Evolutionary conservation across 1,140 invertebrate species (phyloP).

Genomic region (Coelopa frigida): DNA sequence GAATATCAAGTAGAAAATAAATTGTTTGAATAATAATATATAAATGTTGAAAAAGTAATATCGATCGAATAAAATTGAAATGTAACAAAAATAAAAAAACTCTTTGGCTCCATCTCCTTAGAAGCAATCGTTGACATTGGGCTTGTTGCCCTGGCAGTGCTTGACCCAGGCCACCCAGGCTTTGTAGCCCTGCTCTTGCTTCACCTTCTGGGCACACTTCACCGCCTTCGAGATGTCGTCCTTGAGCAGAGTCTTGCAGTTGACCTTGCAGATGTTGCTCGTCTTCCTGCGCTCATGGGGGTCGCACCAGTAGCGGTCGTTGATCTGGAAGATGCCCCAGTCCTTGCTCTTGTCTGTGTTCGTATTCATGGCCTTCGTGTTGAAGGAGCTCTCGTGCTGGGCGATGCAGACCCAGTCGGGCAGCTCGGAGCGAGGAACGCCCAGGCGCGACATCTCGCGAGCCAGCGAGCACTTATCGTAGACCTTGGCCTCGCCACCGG

Average conservation of each 20-base stretch:
- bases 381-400: slow-evolving; percentile 42
- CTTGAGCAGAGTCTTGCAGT: slow-evolving; percentile 24
- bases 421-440: slow-evolving; percentile 16
- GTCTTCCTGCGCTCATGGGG: slow-evolving; percentile 17
- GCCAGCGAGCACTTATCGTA: slow-evolving; percentile 13
- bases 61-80: too few species aligned
- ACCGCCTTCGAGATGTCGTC: neutral
- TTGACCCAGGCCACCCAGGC: too few species aligned
- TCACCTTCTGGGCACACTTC: neutral
- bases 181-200: neutral
- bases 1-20: too few species aligned
- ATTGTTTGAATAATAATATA: neutral
- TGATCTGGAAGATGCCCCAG: slow-evolving; percentile 51
- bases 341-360: slow-evolving; percentile 46
- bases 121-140: slow-evolving; percentile 27
- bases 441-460: slow-evolving; percentile 16
- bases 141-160: slow-evolving; percentile 28
- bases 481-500: slow-evolving; percentile 9
- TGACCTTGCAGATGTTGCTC: slow-evolving; percentile 24
- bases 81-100: too few species aligned
- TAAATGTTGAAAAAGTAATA: neutral
- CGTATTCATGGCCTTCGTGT: slow-evolving; percentile 34
- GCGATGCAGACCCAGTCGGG: slow-evolving; percentile 47
- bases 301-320: slow-evolving; percentile 47
- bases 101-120: neutral